These are phyloP conservation scores for Silurus glanis DNA, from an alignment of 2,113 vertebrate genomes.

Conservation along the genomic window DNA sequence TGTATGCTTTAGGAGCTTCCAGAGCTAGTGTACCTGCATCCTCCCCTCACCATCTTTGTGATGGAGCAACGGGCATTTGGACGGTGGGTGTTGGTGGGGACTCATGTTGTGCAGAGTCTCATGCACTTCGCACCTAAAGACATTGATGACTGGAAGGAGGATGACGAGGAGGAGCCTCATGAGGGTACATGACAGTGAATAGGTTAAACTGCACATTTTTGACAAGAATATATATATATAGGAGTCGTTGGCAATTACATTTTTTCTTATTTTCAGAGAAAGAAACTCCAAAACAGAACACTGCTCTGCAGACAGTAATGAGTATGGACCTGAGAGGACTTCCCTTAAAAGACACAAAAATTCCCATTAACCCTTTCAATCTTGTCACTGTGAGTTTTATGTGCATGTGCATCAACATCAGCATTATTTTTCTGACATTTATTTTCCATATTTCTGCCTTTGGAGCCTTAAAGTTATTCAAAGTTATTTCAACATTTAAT, in stretches of 20 bases:
- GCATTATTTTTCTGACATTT: neutral
- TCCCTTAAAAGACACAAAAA: slow-evolving; percentile 66
- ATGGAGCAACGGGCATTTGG: slow-evolving; percentile 87
- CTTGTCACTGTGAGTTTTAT: slow-evolving; percentile 57
- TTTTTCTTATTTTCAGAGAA: slow-evolving; percentile 51
- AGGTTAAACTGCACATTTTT: neutral
- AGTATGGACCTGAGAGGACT: slow-evolving; percentile 67
- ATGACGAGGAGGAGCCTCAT: slow-evolving; percentile 67
- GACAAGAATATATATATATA: neutral
- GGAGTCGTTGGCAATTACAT: neutral
- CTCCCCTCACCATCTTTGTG: slow-evolving; percentile 89
- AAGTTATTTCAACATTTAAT: neutral
- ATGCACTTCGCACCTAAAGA: slow-evolving; percentile 79
- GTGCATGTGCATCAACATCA: neutral
- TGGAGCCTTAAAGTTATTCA: neutral
- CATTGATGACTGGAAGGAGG: slow-evolving; percentile 67
- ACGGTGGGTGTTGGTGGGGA: slow-evolving; percentile 81
- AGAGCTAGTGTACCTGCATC: slow-evolving; percentile 87
- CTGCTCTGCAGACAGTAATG: slow-evolving; percentile 63
- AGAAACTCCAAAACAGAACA: slow-evolving; percentile 39
- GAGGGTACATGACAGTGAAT: slow-evolving; percentile 45
- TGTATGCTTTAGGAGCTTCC: slow-evolving; percentile 80
- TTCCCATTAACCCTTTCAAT: slow-evolving; percentile 62
- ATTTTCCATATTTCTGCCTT: neutral
- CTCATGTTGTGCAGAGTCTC: slow-evolving; percentile 80